These are phyloP conservation scores for Parthenolecanium corni DNA, from an alignment of 2,888 invertebrate genomes.

Conservation along the genomic window DNA sequence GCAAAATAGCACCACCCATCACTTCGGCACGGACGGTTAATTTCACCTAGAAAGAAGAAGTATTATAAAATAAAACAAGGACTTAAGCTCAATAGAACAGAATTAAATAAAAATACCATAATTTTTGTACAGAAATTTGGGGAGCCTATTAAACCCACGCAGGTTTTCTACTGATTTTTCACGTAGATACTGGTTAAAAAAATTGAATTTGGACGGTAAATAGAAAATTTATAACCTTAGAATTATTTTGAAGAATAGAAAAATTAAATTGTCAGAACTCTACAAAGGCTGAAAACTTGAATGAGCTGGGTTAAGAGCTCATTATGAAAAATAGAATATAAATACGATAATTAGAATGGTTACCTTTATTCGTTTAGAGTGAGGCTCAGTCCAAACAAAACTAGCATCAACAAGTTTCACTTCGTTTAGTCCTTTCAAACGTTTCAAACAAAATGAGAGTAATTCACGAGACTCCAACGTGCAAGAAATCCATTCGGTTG, in stretches of 20 bases:
- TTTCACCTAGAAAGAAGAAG: conserved; percentile 49
- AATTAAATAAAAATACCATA: background rate
- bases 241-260: no score
- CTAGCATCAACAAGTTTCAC: conserved; percentile 90
- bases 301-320: no score
- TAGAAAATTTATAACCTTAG: no score
- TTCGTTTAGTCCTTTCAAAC: conserved; percentile 74
- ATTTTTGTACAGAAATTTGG: background rate
- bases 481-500: conserved; percentile 73
- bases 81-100: no score
- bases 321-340: no score
- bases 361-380: conserved; percentile 92
- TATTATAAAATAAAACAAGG: background rate
- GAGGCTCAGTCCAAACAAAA: conserved; percentile 98
- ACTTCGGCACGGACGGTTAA: conserved; percentile 93
- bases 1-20: conserved; percentile 74
- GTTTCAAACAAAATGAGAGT: conserved; percentile 79
- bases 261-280: no score
- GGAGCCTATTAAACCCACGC: no score
- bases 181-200: no score
- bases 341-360: no score
- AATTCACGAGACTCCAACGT: conserved; percentile 84
- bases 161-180: no score
- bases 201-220: no score
- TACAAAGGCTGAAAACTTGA: no score